These are phyloP conservation scores for Athene noctua DNA, from an alignment of 2,113 vertebrate species.

Conservation along the genomic window DNA sequence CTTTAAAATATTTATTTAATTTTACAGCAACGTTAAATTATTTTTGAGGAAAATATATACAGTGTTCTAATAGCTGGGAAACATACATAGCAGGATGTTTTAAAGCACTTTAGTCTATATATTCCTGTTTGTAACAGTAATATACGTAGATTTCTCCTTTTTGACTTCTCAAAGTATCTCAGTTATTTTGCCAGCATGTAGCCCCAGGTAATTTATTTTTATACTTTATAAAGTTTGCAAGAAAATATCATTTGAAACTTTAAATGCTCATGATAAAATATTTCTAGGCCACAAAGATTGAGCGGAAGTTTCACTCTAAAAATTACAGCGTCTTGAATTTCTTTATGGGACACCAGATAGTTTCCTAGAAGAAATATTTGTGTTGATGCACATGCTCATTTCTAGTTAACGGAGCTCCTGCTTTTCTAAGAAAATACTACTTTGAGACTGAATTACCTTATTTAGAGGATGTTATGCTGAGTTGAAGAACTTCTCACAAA, in stretches of 20 bases:
- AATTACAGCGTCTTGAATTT: neutral
- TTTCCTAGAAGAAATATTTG: neutral
- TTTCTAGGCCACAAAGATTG: neutral
- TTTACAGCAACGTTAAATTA: constrained; percentile 19
- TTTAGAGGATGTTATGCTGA: neutral
- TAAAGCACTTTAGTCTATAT: neutral
- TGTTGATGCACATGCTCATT: neutral
- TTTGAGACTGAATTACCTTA: neutral
- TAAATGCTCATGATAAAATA: neutral
- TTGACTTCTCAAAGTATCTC: neutral
- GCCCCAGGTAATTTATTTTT: neutral
- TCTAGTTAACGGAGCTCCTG: neutral
- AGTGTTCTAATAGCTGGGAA: neutral
- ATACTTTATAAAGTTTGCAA: neutral
- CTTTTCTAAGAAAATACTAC: neutral
- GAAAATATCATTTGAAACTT: neutral
- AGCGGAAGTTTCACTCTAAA: neutral
- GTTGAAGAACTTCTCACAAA: neutral
- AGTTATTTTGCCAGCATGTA: neutral
- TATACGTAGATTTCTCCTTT: neutral
- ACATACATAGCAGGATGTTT: neutral
- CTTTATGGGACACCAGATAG: neutral
- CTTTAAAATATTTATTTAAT: constrained; percentile 1
- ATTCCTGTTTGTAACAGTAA: neutral
- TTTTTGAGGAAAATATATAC: neutral